These are phyloP conservation scores for Drosophila lacertosa DNA, from an alignment of 1,140 invertebrate species.

Conservation along the genomic window DNA sequence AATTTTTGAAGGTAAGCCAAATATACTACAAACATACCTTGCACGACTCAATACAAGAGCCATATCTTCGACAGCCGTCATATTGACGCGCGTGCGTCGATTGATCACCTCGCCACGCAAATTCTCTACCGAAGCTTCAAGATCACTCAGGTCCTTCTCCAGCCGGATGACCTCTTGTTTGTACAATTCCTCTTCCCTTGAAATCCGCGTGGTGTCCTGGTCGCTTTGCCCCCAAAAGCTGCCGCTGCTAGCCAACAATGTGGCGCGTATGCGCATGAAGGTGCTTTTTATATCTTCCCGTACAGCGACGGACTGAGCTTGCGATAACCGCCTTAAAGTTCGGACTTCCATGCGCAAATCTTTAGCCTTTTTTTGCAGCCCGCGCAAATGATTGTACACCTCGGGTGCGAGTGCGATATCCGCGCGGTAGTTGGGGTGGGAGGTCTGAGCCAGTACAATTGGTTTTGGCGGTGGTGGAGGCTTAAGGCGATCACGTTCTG, in stretches of 20 bases:
- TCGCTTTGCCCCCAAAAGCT: slow-evolving; percentile 86
- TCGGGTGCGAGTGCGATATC: slow-evolving; percentile 89
- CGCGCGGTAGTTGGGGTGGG: slow-evolving; percentile 86
- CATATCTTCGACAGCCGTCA: slow-evolving; percentile 98
- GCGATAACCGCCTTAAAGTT: slow-evolving; percentile 93
- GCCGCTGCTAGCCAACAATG: slow-evolving; percentile 87
- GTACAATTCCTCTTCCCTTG: slow-evolving; percentile 93
- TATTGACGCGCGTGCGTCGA: slow-evolving; percentile 96
- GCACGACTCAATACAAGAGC: slow-evolving; percentile 95
- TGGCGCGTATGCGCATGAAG: slow-evolving; percentile 92
- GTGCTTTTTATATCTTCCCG: slow-evolving; percentile 95
- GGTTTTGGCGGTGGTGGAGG: slow-evolving; percentile 94
- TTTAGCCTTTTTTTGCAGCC: slow-evolving; percentile 94
- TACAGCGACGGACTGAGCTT: slow-evolving; percentile 95
- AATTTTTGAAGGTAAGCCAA: too few species aligned
- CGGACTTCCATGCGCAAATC: slow-evolving; percentile 94
- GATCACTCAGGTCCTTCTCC: slow-evolving; percentile 96
- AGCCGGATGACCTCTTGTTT: slow-evolving; percentile 95
- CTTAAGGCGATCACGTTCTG: slow-evolving; percentile 92
- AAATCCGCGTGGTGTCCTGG: slow-evolving; percentile 86
- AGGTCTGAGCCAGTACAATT: slow-evolving; percentile 87
- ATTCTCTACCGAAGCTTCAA: slow-evolving; percentile 97
- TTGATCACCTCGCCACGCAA: slow-evolving; percentile 97
- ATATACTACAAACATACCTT: slow-evolving; percentile 85
- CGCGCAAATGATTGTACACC: slow-evolving; percentile 93